phyloP scores from a whole-genome alignment of 2,113 vertebrate species.

The Corydoras sp. region DNA sequence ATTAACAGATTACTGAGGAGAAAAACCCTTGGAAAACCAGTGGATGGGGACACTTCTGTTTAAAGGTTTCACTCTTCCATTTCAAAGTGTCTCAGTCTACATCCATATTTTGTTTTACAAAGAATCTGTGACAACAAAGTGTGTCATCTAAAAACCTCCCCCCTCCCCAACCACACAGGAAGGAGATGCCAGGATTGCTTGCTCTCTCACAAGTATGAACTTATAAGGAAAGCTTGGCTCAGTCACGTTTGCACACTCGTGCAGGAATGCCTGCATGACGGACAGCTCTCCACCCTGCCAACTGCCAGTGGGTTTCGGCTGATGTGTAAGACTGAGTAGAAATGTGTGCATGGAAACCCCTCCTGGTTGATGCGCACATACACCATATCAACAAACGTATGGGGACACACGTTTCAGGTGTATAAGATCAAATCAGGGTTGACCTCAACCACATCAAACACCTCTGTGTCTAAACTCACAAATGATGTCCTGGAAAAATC shows the following conservation, averaged over 20 bases:
- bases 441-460: no score
- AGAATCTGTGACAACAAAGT: neutral
- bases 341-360: neutral
- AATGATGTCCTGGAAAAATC: no score
- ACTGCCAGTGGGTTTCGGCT: neutral
- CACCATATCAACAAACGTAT: no score
- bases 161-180: neutral
- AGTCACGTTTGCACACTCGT: conserved; percentile 7
- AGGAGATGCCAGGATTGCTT: conserved; percentile 23
- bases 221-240: conserved; percentile 18
- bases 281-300: neutral
- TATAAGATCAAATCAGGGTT: no score
- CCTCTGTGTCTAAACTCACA: no score
- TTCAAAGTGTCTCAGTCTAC: neutral
- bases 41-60: neutral
- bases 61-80: neutral
- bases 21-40: no score
- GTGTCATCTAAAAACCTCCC: neutral
- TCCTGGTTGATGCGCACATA: no score
- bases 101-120: neutral
- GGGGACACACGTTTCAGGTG: no score
- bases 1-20: no score
- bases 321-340: neutral
- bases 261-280: conserved; percentile 1
- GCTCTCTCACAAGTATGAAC: neutral